Conservation (phyloP, 2,888 invertebrate species). For the Hemithea aestivaria region DNA sequence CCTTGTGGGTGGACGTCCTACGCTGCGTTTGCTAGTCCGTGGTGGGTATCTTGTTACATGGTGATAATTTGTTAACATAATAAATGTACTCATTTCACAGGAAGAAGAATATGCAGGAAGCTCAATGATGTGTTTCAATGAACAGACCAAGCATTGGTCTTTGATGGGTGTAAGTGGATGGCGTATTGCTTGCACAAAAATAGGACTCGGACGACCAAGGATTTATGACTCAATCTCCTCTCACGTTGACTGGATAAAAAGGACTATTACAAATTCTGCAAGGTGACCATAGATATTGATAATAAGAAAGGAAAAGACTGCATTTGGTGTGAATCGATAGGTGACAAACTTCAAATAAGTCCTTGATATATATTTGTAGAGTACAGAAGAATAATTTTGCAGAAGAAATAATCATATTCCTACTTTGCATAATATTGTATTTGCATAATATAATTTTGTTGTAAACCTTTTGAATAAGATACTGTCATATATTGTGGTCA, state of each 20-base stretch:
- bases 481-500: too few species aligned
- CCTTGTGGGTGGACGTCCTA: too few species aligned
- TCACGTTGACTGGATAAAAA: constrained; percentile 91
- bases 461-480: neutral
- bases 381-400: too few species aligned
- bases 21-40: too few species aligned
- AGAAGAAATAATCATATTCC: too few species aligned
- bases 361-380: constrained; percentile 7
- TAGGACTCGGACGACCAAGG: constrained; percentile 87
- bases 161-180: constrained; percentile 89
- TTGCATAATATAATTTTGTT: neutral
- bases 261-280: constrained; percentile 81
- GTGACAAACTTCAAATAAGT: constrained; percentile 15
- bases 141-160: constrained; percentile 86
- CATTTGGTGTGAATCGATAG: constrained; percentile 26
- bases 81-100: constrained; percentile 70
- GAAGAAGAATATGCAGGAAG: constrained; percentile 94
- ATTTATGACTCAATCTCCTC: constrained; percentile 91
- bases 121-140: constrained; percentile 89
- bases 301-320: constrained; percentile 47
- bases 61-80: neutral
- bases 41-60: too few species aligned
- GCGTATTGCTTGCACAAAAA: constrained; percentile 91
- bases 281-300: constrained; percentile 50
- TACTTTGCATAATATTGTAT: too few species aligned